Evolutionary conservation across 2,113 vertebrate genomes (phyloP).

Genomic region (Corythornis cristatus): DNA sequence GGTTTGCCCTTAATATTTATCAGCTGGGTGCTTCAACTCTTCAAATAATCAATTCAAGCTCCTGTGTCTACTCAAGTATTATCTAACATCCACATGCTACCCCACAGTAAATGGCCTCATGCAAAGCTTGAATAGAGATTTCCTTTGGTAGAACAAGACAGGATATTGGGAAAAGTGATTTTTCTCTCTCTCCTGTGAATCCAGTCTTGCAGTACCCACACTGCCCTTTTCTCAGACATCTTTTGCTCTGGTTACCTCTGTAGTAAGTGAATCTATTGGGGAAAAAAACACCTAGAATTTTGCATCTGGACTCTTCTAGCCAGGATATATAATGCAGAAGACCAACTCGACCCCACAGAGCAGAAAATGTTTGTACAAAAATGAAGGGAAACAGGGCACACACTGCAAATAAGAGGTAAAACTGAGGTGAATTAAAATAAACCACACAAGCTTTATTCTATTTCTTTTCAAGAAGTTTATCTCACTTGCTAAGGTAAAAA

Average conservation of each 20-base stretch:
- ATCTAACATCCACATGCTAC: too few relatives aligned
- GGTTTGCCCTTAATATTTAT: too few relatives aligned
- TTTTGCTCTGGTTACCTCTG: neutral
- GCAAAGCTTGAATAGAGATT: too few relatives aligned
- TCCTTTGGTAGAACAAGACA: neutral
- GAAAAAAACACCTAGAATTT: neutral
- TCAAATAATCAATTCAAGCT: too few relatives aligned
- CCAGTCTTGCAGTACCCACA: neutral
- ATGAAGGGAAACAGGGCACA: neutral
- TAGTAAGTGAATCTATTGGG: fast-evolving
- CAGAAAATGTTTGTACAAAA: neutral
- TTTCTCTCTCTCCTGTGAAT: neutral
- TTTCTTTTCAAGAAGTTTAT: neutral
- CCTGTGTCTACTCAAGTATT: too few relatives aligned
- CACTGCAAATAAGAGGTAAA: neutral
- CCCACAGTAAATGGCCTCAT: too few relatives aligned
- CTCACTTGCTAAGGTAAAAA: neutral
- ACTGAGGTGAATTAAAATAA: neutral
- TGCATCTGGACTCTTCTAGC: neutral
- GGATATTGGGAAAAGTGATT: neutral
- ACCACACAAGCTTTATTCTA: neutral
- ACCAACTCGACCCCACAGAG: neutral
- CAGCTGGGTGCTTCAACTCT: too few relatives aligned
- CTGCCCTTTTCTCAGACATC: neutral
- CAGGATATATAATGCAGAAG: neutral